phyloP scores from a whole-genome alignment of 1,140 invertebrate genomes.

The Brevipalpus yothersi region DNA sequence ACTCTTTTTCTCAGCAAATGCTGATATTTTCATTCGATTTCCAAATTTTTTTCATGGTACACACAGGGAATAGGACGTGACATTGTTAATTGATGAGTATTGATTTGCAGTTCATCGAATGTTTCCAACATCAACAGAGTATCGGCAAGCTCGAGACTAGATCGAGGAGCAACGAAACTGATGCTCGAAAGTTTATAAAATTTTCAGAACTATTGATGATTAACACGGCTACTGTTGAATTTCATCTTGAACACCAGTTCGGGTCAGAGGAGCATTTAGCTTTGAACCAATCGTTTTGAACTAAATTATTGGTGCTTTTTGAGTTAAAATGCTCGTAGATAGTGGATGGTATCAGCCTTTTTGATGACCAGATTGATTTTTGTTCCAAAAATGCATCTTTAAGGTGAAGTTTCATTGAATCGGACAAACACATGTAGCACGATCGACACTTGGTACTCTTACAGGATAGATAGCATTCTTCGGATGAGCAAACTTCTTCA shows the following conservation, averaged over 20 bases:
- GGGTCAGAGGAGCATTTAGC: constrained; percentile 48
- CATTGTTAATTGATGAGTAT: too few relatives aligned
- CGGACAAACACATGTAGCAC: constrained; percentile 47
- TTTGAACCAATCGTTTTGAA: constrained; percentile 50
- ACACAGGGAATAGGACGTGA: too few relatives aligned
- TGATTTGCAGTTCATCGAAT: too few relatives aligned
- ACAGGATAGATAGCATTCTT: constrained; percentile 34
- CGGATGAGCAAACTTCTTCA: constrained; percentile 36
- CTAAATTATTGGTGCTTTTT: constrained; percentile 24
- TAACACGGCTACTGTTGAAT: too few relatives aligned
- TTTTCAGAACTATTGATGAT: too few relatives aligned
- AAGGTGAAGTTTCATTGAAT: constrained; percentile 30
- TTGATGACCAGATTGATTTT: constrained; percentile 30
- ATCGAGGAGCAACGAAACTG: too few relatives aligned
- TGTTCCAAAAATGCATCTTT: constrained; percentile 48
- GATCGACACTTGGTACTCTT: constrained; percentile 38
- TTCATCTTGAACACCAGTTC: constrained; percentile 32
- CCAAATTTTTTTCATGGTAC: too few relatives aligned
- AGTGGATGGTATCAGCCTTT: constrained; percentile 19
- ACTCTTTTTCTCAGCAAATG: too few relatives aligned
- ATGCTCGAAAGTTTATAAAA: too few relatives aligned
- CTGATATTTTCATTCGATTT: too few relatives aligned
- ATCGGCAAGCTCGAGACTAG: too few relatives aligned
- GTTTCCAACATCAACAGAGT: too few relatives aligned
- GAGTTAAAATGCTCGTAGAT: constrained; percentile 2